phyloP scores from a whole-genome alignment of 2,797 vertebrate species.

The Steatocranus sp. region DNA sequence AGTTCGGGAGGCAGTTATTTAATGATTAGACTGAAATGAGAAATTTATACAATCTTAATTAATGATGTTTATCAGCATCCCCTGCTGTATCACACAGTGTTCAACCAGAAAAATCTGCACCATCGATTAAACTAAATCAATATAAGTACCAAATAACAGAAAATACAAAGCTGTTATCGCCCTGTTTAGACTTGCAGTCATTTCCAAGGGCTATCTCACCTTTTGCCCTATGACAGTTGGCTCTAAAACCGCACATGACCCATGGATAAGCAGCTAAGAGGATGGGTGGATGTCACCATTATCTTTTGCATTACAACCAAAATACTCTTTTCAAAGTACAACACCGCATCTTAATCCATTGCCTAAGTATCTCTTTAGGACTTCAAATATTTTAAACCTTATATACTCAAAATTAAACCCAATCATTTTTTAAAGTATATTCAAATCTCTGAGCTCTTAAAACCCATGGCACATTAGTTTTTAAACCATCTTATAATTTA shows the following conservation, averaged over 20 bases:
- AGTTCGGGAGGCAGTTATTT: background rate
- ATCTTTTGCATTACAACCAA: background rate
- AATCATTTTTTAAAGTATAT: background rate
- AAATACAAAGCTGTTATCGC: background rate
- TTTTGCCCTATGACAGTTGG: background rate
- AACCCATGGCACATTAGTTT: background rate
- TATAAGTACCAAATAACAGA: background rate
- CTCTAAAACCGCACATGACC: background rate
- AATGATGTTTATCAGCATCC: background rate
- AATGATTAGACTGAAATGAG: background rate
- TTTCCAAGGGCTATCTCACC: background rate
- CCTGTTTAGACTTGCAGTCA: fast-evolving
- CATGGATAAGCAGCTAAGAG: background rate
- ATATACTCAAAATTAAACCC: background rate
- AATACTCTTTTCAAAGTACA: background rate
- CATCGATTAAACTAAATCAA: background rate
- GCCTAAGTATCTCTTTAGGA: background rate
- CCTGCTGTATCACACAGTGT: background rate
- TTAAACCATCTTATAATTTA: background rate
- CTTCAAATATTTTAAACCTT: background rate
- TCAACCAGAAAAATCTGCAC: background rate
- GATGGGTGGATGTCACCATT: background rate
- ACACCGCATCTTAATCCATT: fast-evolving
- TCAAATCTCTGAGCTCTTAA: background rate
- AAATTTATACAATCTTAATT: background rate